Base-by-base conservation (phyloP, 2,797 vertebrate genomes). In the Propithecus perrieri region DNA sequence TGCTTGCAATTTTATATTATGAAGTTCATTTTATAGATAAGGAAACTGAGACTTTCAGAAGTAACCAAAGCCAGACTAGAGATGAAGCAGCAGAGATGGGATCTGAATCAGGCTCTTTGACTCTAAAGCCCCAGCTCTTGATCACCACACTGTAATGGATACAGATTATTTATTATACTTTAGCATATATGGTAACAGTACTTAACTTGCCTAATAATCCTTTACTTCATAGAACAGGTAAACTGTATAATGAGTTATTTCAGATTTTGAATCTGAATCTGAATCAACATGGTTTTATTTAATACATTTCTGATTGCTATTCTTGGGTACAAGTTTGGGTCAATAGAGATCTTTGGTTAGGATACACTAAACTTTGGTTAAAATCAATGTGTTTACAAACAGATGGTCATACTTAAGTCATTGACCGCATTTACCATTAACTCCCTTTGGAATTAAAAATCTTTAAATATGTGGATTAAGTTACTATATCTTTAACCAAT, bases 161-260 rank as follows among this genome's bases (percentile, higher is more conserved):
- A 63, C 17, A 92, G n/a, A 92, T 71, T 59, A 61, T 75, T 61
- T 79, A 76, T 71, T 76, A 55, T 35, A 76, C 33, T 53, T 95
- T 80, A 85, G 15, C 74, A 53, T 57, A 59, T 79, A 30, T 84
- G 4, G 22, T 65, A 91, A 89, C 93, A n/a, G 43, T 78, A 94
- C 20, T 86, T 79, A 92, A 72, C 87, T 87, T 96, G 41, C 18
- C 89, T 89, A 91, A 86, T 59, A 83, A 89, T 48, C 33, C 87
- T 78, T 88, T 57, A 65, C n/a, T 84, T 97, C 57, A 65, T n/a
- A 72, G n/a, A 84, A 85, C 92, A 78, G 26, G 43, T 63, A 92
- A 97, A 79, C 35, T 96, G 94, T 55, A 67, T 91, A 57, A 10
- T 93, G 28, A 95, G 91, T 94, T 84, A 89, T 95, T 97, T 97